Percentiles rank a stretch among this genome's conserved stretches.
These are phyloP conservation scores for Scartelaos histophorus DNA, from an alignment of 2,113 vertebrate genomes.

Conservation along the genomic window DNA sequence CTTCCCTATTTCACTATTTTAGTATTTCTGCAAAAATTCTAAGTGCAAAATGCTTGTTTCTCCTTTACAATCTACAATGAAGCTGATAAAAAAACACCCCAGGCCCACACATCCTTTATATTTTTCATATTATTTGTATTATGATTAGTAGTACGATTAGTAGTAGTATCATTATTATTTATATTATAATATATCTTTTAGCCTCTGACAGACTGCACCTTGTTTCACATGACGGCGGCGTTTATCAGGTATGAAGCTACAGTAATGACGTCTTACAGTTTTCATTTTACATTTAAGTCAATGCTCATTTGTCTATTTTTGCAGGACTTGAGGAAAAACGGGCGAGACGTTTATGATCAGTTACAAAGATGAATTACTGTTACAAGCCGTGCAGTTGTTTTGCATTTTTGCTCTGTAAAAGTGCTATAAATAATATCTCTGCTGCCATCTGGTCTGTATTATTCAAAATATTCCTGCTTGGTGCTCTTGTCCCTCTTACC, in stretches of 20 bases:
- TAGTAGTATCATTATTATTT: too few relatives aligned
- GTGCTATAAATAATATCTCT: not conserved
- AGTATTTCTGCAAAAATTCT: not conserved
- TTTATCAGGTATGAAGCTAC: constrained; percentile 52
- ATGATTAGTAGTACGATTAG: too few relatives aligned
- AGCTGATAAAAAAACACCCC: too few relatives aligned
- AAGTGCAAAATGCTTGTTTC: not conserved
- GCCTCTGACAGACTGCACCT: constrained; percentile 31
- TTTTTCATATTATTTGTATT: not conserved
- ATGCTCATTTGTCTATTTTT: not conserved
- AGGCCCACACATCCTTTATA: not conserved
- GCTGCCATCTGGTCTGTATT: not conserved
- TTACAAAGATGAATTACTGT: not conserved
- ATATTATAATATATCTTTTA: constrained; percentile 31
- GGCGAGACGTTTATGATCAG: constrained; percentile 18
- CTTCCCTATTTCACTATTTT: not conserved
- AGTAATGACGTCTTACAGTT: fast-evolving
- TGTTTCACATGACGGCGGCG: not conserved
- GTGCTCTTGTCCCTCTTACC: not conserved
- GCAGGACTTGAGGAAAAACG: constrained; percentile 38
- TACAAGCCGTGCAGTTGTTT: not conserved
- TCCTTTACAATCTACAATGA: not conserved
- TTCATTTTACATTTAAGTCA: not conserved
- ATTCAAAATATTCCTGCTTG: too few relatives aligned
- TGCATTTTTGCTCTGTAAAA: not conserved